These are phyloP conservation scores for Saguinus midas DNA, from an alignment of 2,113 vertebrate genomes.

Conservation along the genomic window DNA sequence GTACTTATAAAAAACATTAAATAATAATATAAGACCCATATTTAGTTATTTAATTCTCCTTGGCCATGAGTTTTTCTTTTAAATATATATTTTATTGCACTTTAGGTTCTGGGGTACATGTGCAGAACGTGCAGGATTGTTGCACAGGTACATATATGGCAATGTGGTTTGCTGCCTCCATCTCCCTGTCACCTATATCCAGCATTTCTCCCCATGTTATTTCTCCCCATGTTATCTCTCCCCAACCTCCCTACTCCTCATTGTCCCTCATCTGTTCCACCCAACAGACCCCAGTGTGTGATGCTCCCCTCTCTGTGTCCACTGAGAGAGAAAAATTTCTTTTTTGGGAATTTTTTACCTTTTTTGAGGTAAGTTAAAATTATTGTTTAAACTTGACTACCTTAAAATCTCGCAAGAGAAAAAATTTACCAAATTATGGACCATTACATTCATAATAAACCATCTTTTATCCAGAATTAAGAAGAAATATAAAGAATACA, in stretches of 20 bases:
- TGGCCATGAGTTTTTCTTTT: neutral
- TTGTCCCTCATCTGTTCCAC: no score
- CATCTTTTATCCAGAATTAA: neutral
- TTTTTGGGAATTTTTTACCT: neutral
- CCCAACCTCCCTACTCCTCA: no score
- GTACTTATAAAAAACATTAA: neutral
- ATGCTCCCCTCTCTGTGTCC: no score
- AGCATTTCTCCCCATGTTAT: no score
- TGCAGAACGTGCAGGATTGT: no score
- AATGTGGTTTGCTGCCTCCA: no score
- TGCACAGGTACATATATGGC: no score
- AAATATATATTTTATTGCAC: no score
- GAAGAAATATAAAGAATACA: constrained; percentile 10
- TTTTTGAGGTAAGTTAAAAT: neutral
- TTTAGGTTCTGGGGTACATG: no score
- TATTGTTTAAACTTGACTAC: neutral
- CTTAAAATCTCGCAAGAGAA: constrained; percentile 5
- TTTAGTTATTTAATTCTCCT: neutral
- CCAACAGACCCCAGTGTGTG: no score
- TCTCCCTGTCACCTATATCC: no score
- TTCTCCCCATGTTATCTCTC: no score
- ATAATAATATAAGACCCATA: neutral
- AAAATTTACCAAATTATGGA: neutral
- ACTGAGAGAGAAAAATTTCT: neutral
- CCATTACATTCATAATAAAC: neutral